phyloP scores from a whole-genome alignment of 2,113 vertebrate species.

The Aegotheles bennettii region DNA sequence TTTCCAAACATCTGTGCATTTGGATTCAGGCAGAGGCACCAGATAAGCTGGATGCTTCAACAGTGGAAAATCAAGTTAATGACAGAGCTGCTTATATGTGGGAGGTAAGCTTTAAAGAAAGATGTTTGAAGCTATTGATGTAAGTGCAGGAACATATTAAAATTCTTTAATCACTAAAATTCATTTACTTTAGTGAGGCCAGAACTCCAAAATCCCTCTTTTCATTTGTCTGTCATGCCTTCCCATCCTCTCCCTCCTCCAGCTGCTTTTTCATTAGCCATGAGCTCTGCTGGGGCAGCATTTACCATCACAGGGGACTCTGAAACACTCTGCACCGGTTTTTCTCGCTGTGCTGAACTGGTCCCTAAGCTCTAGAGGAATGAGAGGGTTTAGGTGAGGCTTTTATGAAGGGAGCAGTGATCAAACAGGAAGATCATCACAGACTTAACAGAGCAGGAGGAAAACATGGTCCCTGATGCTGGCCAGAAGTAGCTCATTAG shows the following conservation, averaged over 20 bases:
- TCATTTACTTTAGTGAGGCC: background rate
- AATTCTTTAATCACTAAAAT: background rate
- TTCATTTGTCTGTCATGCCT: background rate
- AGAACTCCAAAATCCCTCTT: background rate
- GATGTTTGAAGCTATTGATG: background rate
- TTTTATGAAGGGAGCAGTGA: background rate
- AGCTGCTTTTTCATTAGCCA: background rate
- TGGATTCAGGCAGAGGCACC: background rate
- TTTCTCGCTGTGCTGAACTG: background rate
- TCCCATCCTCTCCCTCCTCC: background rate
- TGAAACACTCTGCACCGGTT: fast-evolving
- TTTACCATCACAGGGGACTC: background rate
- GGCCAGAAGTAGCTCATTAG: background rate
- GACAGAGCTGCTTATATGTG: background rate
- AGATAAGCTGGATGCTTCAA: background rate
- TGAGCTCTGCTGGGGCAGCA: background rate
- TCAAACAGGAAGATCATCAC: background rate
- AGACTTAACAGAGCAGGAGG: background rate
- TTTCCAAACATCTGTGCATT: background rate
- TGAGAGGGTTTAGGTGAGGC: background rate
- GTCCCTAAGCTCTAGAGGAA: background rate
- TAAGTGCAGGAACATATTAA: background rate
- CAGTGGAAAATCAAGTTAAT: background rate
- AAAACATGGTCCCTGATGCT: background rate
- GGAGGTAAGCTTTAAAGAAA: background rate